Conservation (phyloP, 2,797 vertebrate genomes). For the Moxostoma hubbsi region DNA sequence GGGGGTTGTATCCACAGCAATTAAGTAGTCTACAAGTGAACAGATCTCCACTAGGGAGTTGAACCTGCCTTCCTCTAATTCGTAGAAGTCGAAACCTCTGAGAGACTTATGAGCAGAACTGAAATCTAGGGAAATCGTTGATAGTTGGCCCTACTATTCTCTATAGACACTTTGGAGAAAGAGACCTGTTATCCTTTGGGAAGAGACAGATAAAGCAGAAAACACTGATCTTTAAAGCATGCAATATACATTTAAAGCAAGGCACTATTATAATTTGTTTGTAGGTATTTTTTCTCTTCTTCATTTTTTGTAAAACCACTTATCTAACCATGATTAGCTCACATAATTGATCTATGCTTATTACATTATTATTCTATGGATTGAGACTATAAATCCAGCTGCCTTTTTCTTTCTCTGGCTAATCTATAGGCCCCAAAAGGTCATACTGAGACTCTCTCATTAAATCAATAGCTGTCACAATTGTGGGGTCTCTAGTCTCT, state of each 20-base stretch:
- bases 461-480: conserved; percentile 47
- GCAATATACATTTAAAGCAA: neutral
- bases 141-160: neutral
- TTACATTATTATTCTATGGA: conserved; percentile 22
- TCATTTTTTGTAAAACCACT: neutral
- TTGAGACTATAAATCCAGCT: conserved; percentile 8
- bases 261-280: conserved; percentile 14
- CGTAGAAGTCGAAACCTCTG: neutral
- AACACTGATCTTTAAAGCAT: neutral
- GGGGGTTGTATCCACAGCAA: neutral
- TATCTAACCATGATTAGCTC: conserved; percentile 19
- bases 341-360: neutral
- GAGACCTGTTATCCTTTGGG: neutral
- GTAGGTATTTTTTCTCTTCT: neutral
- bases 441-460: conserved; percentile 34
- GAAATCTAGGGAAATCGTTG: neutral
- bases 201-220: too few relatives aligned
- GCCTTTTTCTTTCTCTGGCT: conserved; percentile 21
- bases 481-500: conserved; percentile 14
- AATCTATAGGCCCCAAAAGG: conserved; percentile 40
- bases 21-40: conserved; percentile 7
- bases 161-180: too few relatives aligned
- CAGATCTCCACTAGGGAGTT: neutral
- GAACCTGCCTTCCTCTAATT: neutral
- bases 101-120: conserved; percentile 5